A percentile compares a stretch with the other conserved stretches of the same genome.
phyloP scores from a whole-genome alignment of 2,113 vertebrate species.

The Microcebus ravelobensis region DNA sequence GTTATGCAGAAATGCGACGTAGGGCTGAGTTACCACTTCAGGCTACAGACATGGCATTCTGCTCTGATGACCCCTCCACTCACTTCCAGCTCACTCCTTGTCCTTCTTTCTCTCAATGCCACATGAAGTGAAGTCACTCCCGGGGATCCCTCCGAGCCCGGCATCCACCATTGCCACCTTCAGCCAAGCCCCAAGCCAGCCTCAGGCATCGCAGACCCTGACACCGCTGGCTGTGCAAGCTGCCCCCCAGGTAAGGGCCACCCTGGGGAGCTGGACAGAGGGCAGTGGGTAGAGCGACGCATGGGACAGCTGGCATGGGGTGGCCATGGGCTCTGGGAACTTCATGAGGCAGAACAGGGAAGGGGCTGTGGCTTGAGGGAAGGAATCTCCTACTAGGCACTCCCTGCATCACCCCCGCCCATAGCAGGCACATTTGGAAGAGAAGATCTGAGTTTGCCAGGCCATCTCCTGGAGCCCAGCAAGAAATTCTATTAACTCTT shows the following conservation, averaged over 20 bases:
- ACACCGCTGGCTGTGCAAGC: constrained; percentile 83
- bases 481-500: not conserved
- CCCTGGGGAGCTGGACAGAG: not conserved
- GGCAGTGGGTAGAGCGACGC: constrained; percentile 36
- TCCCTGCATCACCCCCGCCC: not conserved
- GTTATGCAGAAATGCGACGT: not conserved
- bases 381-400: not conserved
- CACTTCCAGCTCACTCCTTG: constrained; percentile 27
- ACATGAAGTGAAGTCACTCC: constrained; percentile 79
- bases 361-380: constrained; percentile 4
- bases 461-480: not conserved
- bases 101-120: constrained; percentile 55
- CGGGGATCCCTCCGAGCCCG: constrained; percentile 66
- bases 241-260: constrained; percentile 85
- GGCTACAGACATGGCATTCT: not conserved
- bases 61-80: not conserved
- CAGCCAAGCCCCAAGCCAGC: constrained; percentile 81
- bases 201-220: constrained; percentile 80
- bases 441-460: not conserved
- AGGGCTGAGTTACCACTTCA: not conserved
- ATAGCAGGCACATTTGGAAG: not conserved
- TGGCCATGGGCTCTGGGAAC: not conserved
- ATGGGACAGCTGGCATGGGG: not conserved
- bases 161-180: constrained; percentile 76
- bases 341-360: not conserved